A percentile compares a stretch with the other conserved stretches of the same genome.
Evolutionary conservation across 2,113 vertebrate genomes (phyloP).

Genomic region (Eonycteris spelaea): DNA sequence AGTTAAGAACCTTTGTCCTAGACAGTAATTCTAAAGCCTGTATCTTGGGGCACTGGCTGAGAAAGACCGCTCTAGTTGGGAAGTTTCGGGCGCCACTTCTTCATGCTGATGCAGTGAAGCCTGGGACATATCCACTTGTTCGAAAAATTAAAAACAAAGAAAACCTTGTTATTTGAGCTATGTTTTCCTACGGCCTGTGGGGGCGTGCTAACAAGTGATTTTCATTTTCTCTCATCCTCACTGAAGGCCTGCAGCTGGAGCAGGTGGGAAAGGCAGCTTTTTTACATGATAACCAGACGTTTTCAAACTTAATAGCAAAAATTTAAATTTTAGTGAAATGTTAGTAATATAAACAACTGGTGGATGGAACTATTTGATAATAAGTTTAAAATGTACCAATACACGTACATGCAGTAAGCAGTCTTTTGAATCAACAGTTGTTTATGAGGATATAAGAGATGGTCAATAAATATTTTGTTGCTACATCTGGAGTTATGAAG

Average conservation of each 20-base stretch:
- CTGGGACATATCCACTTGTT: background rate
- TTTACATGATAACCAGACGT: background rate
- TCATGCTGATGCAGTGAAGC: background rate
- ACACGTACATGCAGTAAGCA: background rate
- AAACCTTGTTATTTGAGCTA: background rate
- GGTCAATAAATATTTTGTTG: background rate
- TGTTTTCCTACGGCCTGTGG: background rate
- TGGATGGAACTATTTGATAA: background rate
- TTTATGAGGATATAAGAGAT: background rate
- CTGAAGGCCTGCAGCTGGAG: background rate
- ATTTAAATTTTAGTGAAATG: background rate
- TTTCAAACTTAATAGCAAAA: background rate
- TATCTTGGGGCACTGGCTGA: background rate
- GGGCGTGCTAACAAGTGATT: background rate
- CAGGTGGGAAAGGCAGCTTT: background rate
- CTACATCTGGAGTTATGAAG: background rate
- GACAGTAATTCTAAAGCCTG: background rate
- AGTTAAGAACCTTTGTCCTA: fast-evolving
- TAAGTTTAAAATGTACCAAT: background rate
- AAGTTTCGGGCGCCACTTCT: background rate
- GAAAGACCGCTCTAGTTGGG: background rate
- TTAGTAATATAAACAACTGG: background rate
- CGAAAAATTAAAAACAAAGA: background rate
- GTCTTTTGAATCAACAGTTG: background rate
- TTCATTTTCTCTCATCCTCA: background rate